Conservation (phyloP, 2,113 vertebrate species). For the Scortum barcoo region DNA sequence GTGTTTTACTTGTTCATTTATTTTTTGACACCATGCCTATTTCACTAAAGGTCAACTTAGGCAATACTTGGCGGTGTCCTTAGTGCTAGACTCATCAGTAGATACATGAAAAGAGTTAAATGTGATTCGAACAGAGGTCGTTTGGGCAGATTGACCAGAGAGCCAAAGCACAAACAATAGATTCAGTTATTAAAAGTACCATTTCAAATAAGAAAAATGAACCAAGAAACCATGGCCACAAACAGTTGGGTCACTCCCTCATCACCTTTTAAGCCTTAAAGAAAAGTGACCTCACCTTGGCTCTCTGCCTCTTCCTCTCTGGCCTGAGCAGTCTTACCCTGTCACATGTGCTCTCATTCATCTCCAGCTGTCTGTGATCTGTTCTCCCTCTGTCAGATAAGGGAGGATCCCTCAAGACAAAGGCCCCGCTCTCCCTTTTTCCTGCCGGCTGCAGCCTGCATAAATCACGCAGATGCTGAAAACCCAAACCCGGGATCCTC, state of each 20-base stretch:
- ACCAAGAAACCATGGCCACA: background rate
- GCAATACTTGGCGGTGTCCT: background rate
- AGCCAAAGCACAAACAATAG: background rate
- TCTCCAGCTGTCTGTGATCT: conserved; percentile 41
- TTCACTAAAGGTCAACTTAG: background rate
- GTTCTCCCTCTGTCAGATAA: conserved; percentile 34
- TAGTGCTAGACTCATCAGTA: background rate
- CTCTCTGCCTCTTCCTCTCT: background rate
- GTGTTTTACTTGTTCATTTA: background rate
- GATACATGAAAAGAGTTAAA: background rate
- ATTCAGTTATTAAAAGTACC: background rate
- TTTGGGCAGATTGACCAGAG: background rate
- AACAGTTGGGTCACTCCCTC: background rate
- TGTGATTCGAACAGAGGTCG: too few species aligned
- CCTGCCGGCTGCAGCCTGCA: conserved; percentile 2
- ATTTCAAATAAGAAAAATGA: background rate
- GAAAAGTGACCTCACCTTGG: background rate
- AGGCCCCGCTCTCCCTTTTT: conserved; percentile 39
- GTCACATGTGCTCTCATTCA: conserved; percentile 19
- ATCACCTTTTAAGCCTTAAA: background rate
- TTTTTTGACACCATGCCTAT: background rate
- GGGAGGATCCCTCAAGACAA: conserved; percentile 31
- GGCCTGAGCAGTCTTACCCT: background rate
- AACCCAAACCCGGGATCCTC: conserved; percentile 4
- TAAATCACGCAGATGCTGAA: conserved; percentile 42